Conservation (phyloP, 1,140 invertebrate species). For the Homarus americanus region DNA sequence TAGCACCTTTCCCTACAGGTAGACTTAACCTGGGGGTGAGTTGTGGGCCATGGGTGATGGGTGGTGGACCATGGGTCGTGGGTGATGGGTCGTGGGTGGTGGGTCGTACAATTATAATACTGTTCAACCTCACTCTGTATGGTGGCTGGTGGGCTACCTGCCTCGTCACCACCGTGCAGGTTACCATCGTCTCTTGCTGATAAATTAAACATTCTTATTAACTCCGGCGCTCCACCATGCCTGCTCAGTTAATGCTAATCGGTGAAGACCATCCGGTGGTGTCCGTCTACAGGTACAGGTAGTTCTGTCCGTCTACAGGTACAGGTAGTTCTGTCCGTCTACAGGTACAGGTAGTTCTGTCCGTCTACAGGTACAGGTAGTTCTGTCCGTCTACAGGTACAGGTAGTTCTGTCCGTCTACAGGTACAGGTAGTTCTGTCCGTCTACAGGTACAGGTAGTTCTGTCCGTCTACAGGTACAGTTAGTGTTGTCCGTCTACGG, state of each 20-base stretch:
- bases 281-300: no score
- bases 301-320: constrained; percentile 10
- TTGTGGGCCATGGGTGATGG: not conserved
- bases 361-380: not conserved
- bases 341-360: not conserved
- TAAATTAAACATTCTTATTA: constrained; percentile 18
- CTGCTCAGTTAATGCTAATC: not conserved
- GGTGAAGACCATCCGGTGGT: not conserved
- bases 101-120: not conserved
- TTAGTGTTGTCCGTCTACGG: constrained; percentile 6
- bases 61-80: no score
- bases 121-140: not conserved
- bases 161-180: not conserved
- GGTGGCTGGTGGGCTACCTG: constrained; percentile 10
- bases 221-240: not conserved
- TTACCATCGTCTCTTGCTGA: not conserved
- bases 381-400: no score
- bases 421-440: not conserved
- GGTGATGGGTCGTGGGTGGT: not conserved
- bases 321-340: not conserved
- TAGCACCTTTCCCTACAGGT: no score
- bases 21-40: not conserved
- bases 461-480: not conserved
- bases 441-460: not conserved
- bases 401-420: constrained; percentile 8